Evolutionary conservation across 2,113 vertebrate species (phyloP), one percentile per base, ranked within the genome.

Genomic region (Callorhinus ursinus): DNA sequence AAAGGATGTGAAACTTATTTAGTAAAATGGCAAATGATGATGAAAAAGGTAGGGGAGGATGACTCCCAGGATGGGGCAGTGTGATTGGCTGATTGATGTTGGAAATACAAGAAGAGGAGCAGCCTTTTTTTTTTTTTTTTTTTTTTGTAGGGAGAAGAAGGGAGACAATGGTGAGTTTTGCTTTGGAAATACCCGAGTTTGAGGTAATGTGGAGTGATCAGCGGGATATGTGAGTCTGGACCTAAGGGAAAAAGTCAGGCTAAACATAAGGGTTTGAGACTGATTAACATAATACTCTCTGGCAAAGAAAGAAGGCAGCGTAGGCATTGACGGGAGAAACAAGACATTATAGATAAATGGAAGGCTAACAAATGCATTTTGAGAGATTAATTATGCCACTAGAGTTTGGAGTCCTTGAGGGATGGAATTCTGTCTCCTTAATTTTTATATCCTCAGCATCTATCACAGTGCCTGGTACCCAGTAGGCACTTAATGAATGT

Each of bases 331-430:
- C 69, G 96, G 53, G 83, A 97, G 87, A 97, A 90, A 96, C 67
- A 95, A 93, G 91, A 91, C 92, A 76, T 81, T 86, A 69, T 93
- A 94, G 93, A 95, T 98, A 97, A 97, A 95, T 97, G 83, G 46
- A 71, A 97, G 46, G 94, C 87, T 76, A 84, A 83, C 77, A 96
- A 95, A 87, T 93, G 31, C 39, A 95, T 94, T 98, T 93, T 65
- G 61, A 83, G 82, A 98, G 98, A 97, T 98, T 96, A 97, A 98
- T 97, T 97, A 77, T 95, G 57, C 79, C 65, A 72, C 72, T 84
- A 31, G 89, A 92, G 72, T 91, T 95, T 96, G 93, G 96, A 95
- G 79, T 93, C 74, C 81, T 94, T 90, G 95, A 97, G 92, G 86
- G 86, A 89, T 95, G 36, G 36, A 83, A 63, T 95, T 96, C 63